Evolutionary conservation across 2,888 invertebrate species (phyloP).

Genomic region (Vandiemenella viatica): DNA sequence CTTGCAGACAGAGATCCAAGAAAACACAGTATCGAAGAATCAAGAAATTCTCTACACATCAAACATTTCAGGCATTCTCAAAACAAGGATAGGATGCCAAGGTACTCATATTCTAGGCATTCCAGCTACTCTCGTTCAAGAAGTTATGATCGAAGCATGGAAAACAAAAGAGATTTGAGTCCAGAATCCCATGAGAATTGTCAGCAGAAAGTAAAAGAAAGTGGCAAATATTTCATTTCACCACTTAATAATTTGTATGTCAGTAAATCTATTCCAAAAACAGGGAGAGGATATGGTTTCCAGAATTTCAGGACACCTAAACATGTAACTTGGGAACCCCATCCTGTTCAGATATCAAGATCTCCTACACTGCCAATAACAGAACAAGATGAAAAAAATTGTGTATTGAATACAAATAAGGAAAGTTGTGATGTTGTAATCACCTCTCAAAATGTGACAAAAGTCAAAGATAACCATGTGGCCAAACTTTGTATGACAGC

Average conservation of each 20-base stretch:
- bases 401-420: conserved; percentile 16
- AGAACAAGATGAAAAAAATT: background rate
- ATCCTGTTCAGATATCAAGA: too few species aligned
- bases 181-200: background rate
- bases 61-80: too few species aligned
- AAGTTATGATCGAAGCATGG: conserved; percentile 17
- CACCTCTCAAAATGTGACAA: conserved; percentile 27
- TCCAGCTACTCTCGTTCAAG: background rate
- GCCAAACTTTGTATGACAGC: conserved; percentile 18
- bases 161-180: conserved; percentile 25
- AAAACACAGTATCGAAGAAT: too few species aligned
- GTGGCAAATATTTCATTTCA: conserved; percentile 20
- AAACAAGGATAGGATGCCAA: conserved; percentile 9
- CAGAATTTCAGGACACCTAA: conserved; percentile 40
- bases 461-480: conserved; percentile 22
- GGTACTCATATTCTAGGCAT: conserved; percentile 12
- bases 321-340: conserved; percentile 20
- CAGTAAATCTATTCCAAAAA: conserved; percentile 26
- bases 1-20: too few species aligned
- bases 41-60: too few species aligned
- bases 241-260: conserved; percentile 35
- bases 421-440: conserved; percentile 36
- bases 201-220: background rate
- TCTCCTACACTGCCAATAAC: conserved; percentile 4
- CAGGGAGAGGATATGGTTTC: conserved; percentile 32